Percentiles rank a stretch among this genome's conserved stretches.
Conservation (phyloP, 2,113 vertebrate species). For the Pampusana beccarii region DNA sequence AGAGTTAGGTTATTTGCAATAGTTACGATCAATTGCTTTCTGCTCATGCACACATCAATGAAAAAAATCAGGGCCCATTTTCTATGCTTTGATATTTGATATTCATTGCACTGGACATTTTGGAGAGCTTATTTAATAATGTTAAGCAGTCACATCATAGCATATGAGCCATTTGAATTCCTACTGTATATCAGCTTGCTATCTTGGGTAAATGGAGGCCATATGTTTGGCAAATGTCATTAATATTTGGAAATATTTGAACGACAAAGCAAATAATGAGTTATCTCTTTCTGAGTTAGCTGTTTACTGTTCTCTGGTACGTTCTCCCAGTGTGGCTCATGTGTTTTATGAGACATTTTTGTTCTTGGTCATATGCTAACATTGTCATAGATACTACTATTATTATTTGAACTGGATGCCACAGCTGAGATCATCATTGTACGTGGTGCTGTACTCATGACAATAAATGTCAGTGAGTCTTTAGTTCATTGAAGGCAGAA, state of each 20-base stretch:
- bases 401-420: slow-evolving; percentile 11
- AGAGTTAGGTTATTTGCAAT: not conserved
- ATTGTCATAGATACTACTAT: slow-evolving; percentile 11
- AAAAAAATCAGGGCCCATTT: not conserved
- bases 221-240: not conserved
- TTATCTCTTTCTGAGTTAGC: not conserved
- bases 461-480: slow-evolving; percentile 15
- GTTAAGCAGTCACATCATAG: slow-evolving; percentile 5
- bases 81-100: slow-evolving; percentile 50
- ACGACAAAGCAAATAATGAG: not conserved
- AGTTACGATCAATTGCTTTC: not conserved
- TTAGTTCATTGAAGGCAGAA: slow-evolving; percentile 10
- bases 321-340: not conserved
- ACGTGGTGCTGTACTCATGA: not conserved
- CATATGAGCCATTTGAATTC: slow-evolving; percentile 40
- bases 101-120: not conserved
- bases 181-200: slow-evolving; percentile 14
- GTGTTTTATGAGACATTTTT: not conserved
- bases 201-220: slow-evolving; percentile 3
- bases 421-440: not conserved
- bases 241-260: slow-evolving; percentile 15
- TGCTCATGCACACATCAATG: not conserved
- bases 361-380: slow-evolving; percentile 9
- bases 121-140: slow-evolving; percentile 30
- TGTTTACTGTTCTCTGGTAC: not conserved